These are phyloP conservation scores for Pangasius larnaudii DNA, from an alignment of 2,797 vertebrate species.

Conservation along the genomic window DNA sequence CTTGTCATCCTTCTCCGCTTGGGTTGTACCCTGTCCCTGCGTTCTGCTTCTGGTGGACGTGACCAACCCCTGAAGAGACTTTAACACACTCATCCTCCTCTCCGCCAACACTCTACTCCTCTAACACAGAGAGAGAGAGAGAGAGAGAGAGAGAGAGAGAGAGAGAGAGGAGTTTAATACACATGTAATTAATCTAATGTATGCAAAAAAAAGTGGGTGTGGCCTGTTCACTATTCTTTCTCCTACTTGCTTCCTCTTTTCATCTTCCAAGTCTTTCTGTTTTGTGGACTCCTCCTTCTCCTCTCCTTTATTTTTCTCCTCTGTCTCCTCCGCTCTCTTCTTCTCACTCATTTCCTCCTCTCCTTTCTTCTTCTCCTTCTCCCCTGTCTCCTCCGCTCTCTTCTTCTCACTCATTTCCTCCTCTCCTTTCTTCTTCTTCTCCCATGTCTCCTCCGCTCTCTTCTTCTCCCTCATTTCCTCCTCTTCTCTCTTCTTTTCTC, in stretches of 20 bases:
- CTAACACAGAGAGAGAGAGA: slow-evolving; percentile 49
- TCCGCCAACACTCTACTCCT: slow-evolving; percentile 58
- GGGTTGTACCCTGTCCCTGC: background rate
- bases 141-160: slow-evolving; percentile 5
- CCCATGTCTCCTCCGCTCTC: background rate
- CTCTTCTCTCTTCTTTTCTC: background rate
- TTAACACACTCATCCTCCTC: slow-evolving; percentile 68
- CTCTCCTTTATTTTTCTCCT: background rate
- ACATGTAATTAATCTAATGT: background rate
- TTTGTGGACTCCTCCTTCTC: background rate
- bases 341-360: no score
- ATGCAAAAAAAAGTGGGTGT: background rate
- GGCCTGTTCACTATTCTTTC: background rate
- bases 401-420: no score
- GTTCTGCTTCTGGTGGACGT: slow-evolving; percentile 52
- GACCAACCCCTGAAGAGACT: slow-evolving; percentile 72
- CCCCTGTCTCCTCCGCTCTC: background rate
- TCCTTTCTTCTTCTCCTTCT: background rate
- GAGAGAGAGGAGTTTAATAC: background rate
- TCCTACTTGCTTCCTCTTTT: slow-evolving; percentile 30
- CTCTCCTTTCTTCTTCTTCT: no score
- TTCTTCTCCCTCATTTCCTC: background rate
- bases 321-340: background rate
- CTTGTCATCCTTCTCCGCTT: background rate
- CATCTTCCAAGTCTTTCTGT: background rate